These are phyloP conservation scores for Scortum barcoo DNA, from an alignment of 2,113 vertebrate genomes.

Conservation along the genomic window DNA sequence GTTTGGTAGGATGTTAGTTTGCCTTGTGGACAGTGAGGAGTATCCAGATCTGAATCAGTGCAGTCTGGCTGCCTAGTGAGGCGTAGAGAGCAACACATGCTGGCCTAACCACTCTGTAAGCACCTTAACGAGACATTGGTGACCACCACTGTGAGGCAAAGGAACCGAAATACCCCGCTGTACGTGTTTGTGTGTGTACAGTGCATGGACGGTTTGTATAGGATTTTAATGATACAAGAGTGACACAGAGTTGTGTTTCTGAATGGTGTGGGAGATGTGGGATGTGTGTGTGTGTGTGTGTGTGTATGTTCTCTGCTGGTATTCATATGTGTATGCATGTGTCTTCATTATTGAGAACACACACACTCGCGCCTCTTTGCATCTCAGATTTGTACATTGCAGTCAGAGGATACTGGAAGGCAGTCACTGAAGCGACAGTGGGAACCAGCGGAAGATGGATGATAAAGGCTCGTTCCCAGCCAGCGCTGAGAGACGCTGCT, in stretches of 20 bases:
- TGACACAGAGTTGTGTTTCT: background rate
- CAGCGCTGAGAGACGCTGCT: constrained; percentile 53
- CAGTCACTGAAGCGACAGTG: constrained; percentile 53
- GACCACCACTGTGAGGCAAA: constrained; percentile 49
- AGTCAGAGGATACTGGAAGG: constrained; percentile 34
- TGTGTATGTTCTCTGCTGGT: background rate
- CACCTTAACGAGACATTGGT: constrained; percentile 63
- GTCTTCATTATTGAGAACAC: constrained; percentile 7
- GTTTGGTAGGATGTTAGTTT: constrained; percentile 64
- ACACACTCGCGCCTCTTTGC: constrained; percentile 17
- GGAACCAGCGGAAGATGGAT: constrained; percentile 56
- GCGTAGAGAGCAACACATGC: constrained; percentile 67
- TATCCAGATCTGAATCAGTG: constrained; percentile 50
- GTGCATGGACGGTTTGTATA: constrained; percentile 1
- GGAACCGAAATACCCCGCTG: constrained; percentile 18
- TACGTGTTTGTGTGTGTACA: background rate
- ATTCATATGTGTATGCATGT: constrained; percentile 6
- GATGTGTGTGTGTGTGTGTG: background rate
- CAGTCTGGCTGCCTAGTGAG: constrained; percentile 66
- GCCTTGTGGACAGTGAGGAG: constrained; percentile 58
- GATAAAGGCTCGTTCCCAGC: constrained; percentile 68
- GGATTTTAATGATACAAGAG: constrained; percentile 39
- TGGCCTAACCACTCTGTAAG: constrained; percentile 62
- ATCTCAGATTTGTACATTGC: constrained; percentile 31
- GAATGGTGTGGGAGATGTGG: background rate